A percentile compares a stretch with the other conserved stretches of the same genome.
Conservation (phyloP, 2,797 vertebrate genomes). For the Aeoliscus strigatus region DNA sequence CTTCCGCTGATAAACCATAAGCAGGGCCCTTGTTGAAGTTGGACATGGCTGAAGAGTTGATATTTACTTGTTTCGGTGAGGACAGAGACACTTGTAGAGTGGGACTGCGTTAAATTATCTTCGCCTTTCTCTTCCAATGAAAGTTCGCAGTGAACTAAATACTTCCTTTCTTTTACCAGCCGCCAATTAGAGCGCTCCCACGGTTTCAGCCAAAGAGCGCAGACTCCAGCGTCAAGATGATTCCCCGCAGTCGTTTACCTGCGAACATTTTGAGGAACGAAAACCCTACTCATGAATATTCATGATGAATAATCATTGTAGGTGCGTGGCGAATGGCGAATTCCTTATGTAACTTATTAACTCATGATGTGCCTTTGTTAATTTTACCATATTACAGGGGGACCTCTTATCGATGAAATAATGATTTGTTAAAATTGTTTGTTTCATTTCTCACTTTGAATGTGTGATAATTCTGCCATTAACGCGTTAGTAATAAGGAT, state of each 20-base stretch:
- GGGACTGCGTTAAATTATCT: constrained; percentile 29
- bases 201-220: constrained; percentile 37
- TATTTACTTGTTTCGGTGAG: background rate
- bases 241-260: constrained; percentile 5
- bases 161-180: constrained; percentile 61
- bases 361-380: no score
- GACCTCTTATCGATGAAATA: no score
- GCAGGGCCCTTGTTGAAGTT: constrained; percentile 70
- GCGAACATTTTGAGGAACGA: no score
- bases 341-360: no score
- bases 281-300: constrained; percentile 9
- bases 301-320: background rate
- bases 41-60: constrained; percentile 53
- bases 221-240: constrained; percentile 24
- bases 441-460: no score
- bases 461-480: no score
- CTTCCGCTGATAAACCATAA: constrained; percentile 75
- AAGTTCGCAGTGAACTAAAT: constrained; percentile 43
- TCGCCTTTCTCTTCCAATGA: constrained; percentile 59
- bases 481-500: no score
- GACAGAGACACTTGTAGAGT: background rate
- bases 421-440: no score
- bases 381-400: no score
- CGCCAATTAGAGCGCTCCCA: constrained; percentile 65
- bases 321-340: no score